Evolutionary conservation across 2,888 invertebrate species (phyloP).

Genomic region (Aphelenchoides bicaudatus): DNA sequence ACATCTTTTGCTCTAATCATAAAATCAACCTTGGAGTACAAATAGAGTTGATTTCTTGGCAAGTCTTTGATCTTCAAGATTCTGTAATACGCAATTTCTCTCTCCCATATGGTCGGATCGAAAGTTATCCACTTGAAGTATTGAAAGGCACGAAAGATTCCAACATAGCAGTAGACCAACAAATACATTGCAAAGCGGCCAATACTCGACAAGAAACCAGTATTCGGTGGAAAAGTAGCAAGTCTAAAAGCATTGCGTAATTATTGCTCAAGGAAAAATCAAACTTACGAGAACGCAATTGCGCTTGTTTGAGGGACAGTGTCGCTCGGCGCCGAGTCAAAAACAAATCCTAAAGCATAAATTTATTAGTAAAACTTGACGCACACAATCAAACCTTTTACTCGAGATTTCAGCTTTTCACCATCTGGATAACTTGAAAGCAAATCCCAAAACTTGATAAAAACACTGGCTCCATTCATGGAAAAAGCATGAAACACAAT

Average conservation of each 20-base stretch:
- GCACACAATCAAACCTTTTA: not conserved
- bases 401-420: slow-evolving; percentile 1
- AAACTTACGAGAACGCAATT: not conserved
- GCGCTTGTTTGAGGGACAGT: not conserved
- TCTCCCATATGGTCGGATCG: slow-evolving; percentile 1
- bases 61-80: slow-evolving; percentile 29
- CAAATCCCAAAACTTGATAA: slow-evolving; percentile 3
- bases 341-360: not conserved
- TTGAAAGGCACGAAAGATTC: not conserved
- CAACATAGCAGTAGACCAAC: not conserved
- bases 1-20: slow-evolving; percentile 65
- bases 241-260: too few species aligned
- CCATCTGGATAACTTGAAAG: not conserved
- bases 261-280: too few species aligned
- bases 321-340: not conserved
- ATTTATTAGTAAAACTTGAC: not conserved
- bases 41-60: slow-evolving; percentile 67
- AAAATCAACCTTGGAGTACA: slow-evolving; percentile 70
- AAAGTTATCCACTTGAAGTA: not conserved
- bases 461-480: slow-evolving; percentile 1
- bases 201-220: not conserved
- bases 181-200: slow-evolving; percentile 2
- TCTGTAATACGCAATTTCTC: slow-evolving; percentile 2
- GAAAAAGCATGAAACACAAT: slow-evolving; percentile 6
- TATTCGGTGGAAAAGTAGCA: not conserved